Evolutionary conservation across 2,113 vertebrate species (phyloP), one percentile per base, ranked within the genome.

Genomic region (Alligator mississippiensis): DNA sequence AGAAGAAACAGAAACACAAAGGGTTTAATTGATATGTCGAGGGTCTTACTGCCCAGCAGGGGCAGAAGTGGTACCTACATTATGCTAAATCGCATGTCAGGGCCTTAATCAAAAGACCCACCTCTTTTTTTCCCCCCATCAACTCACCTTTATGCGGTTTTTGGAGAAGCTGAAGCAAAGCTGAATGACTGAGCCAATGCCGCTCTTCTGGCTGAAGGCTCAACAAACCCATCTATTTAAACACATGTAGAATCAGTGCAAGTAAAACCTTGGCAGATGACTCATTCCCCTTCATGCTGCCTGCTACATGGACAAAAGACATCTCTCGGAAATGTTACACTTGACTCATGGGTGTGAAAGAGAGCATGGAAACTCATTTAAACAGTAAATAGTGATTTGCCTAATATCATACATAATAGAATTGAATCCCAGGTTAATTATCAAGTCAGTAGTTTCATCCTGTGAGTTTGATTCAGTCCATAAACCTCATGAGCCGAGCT

Each of bases 401-500:
- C 75, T 93, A 95, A 87, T 66, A 66, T 84, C 86, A 93, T 70
- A 94, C 88, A 95, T 34, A 91, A 22, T 22, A 85, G 57, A 61
- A 80, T 19, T 84, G 58, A 70, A 95, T 84, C 78, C 84, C 82
- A 89, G 19, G 77, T 64, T 95, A 95, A 96, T 94, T 88, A 93
- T 86, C 80, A 82, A 62, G 88, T 87, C 54, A 64, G 94, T 87
- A 82, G 64, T 91, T 95, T 90, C 90, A 76, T 84, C 68, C 55
- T 80, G 80, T 85, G 89, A 68, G 92, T 81, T 96, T 68, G 30
- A 89, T 87, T 90, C 87, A 92, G 79, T 22, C 72, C 87, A 82
- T 95, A 92, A 97, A 94, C 47, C 17, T 10, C 59, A 77, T 0
- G 2, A 47, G 61, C 17, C 81, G 83, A 75, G 38, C 70, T 79